phyloP scores from a whole-genome alignment of 2,888 invertebrate genomes.

The Neoascia interrupta region DNA sequence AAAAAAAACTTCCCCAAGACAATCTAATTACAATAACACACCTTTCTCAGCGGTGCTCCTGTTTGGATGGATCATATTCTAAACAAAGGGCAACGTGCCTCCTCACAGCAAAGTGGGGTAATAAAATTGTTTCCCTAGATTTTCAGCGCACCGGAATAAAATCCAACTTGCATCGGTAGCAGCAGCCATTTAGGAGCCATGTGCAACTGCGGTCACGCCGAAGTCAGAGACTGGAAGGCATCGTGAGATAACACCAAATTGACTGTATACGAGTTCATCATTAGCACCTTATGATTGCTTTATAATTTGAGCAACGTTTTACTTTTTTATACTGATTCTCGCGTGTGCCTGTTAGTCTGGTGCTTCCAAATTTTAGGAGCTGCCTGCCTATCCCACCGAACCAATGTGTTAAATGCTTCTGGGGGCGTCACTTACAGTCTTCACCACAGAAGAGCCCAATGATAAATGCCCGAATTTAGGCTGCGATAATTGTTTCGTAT shows the following conservation, averaged over 20 bases:
- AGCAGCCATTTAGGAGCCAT: constrained; percentile 52
- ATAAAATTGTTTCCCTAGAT: constrained; percentile 16
- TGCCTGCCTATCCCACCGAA: background rate
- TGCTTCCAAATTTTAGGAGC: constrained; percentile 1
- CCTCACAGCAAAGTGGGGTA: constrained; percentile 19
- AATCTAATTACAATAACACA: constrained; percentile 9
- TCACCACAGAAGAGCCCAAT: constrained; percentile 22
- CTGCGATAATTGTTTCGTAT: constrained; percentile 37
- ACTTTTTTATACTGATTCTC: constrained; percentile 10
- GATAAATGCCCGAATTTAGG: constrained; percentile 38
- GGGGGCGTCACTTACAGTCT: constrained; percentile 25
- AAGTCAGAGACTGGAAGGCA: constrained; percentile 46
- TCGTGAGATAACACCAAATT: constrained; percentile 40
- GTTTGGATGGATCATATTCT: constrained; percentile 34
- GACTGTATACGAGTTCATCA: constrained; percentile 44
- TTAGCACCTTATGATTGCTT: constrained; percentile 51
- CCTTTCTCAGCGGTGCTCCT: background rate
- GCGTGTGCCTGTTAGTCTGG: constrained; percentile 32
- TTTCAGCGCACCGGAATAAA: constrained; percentile 5
- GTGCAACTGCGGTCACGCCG: constrained; percentile 37
- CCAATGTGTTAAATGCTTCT: constrained; percentile 1
- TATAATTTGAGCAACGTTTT: constrained; percentile 34
- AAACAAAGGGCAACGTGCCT: constrained; percentile 27
- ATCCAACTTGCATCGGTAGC: background rate
- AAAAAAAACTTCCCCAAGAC: constrained; percentile 1